Evolutionary conservation across 2,888 invertebrate genomes (phyloP).

Genomic region (Phragmatobia fuliginosa): DNA sequence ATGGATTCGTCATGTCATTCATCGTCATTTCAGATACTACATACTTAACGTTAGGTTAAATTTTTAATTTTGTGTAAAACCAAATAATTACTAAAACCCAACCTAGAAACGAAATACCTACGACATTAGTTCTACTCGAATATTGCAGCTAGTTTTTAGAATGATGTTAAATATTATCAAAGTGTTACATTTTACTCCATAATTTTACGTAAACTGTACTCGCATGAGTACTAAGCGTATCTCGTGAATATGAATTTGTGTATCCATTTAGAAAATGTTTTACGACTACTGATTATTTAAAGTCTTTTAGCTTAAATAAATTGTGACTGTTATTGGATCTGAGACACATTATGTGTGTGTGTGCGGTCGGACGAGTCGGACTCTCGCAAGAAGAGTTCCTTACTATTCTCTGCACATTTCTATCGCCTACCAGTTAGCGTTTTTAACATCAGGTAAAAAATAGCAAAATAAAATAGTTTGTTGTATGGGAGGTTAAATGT

Average conservation of each 20-base stretch:
- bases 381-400: no score
- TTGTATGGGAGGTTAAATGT: no score
- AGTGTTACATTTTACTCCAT: slow-evolving; percentile 17
- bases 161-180: slow-evolving; percentile 18
- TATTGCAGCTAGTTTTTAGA: neutral
- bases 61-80: neutral
- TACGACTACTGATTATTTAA: neutral
- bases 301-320: neutral
- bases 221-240: neutral
- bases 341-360: no score
- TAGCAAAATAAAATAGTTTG: no score
- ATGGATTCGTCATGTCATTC: no score
- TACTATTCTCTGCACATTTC: no score
- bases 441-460: no score
- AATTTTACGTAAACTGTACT: slow-evolving; percentile 2
- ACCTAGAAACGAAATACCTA: neutral
- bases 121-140: slow-evolving; percentile 14
- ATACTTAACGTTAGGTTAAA: neutral
- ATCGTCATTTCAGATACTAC: neutral
- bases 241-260: slow-evolving; percentile 5
- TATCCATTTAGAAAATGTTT: slow-evolving; percentile 3
- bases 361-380: no score
- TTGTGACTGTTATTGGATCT: neutral
- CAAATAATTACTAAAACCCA: neutral
- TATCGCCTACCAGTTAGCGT: no score